Evolutionary conservation across 2,888 invertebrate species (phyloP).

Genomic region (Chloromyia formosa): DNA sequence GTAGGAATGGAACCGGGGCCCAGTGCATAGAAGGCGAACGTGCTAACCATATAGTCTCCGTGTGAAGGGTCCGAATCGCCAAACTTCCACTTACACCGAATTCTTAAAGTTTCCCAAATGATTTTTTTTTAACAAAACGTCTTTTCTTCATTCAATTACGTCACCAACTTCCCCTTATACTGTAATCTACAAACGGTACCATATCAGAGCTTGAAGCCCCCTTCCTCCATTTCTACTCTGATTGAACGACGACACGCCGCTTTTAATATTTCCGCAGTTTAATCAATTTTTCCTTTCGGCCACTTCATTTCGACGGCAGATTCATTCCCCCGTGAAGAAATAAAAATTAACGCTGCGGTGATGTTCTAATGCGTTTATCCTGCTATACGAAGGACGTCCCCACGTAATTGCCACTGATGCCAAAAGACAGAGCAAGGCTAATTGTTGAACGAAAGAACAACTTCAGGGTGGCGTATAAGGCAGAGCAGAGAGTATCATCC

Average conservation of each 20-base stretch:
- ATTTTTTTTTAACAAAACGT: no score
- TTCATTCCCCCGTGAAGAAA: neutral
- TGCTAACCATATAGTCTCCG: no score
- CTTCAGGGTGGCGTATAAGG: neutral
- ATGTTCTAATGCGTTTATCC: neutral
- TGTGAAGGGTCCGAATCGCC: no score
- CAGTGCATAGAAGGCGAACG: no score
- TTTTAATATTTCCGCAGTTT: constrained; percentile 7
- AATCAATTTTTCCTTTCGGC: neutral
- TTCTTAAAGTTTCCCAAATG: no score
- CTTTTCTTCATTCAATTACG: no score
- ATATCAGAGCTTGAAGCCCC: neutral
- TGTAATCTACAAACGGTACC: neutral
- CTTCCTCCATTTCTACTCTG: neutral
- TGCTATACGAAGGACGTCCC: neutral
- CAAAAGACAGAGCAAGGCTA: constrained; percentile 13
- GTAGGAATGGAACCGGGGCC: no score
- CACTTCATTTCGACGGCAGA: neutral
- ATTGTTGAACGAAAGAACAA: constrained; percentile 27
- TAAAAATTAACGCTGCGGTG: constrained; percentile 31
- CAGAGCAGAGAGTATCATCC: neutral
- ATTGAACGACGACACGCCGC: neutral
- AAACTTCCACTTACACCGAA: no score
- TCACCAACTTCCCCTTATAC: neutral
- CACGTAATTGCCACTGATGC: constrained; percentile 6